Percentiles rank a stretch among this genome's conserved stretches.
These are phyloP conservation scores for Myotis davidii DNA, from an alignment of 2,113 vertebrate genomes.

Conservation along the genomic window DNA sequence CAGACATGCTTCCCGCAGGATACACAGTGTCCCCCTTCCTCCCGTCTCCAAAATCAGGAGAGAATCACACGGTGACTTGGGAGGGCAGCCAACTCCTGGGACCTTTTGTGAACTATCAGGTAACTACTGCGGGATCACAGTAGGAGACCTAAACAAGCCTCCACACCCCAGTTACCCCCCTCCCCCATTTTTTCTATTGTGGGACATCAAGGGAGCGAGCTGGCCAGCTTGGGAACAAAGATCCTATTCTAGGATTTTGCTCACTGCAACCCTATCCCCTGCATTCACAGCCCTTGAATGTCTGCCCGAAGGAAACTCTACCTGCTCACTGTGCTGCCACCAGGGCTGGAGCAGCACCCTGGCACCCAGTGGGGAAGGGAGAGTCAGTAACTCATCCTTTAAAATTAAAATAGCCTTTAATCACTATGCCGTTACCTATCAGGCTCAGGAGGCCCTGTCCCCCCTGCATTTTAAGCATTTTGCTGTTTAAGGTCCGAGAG, in stretches of 20 bases:
- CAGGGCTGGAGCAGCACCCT: conserved; percentile 22
- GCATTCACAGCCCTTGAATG: conserved; percentile 46
- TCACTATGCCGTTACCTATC: conserved; percentile 50
- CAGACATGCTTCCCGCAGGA: conserved; percentile 44
- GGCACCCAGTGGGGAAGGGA: not conserved
- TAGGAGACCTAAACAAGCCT: conserved; percentile 28
- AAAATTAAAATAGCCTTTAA: conserved; percentile 55
- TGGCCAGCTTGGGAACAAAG: conserved; percentile 74
- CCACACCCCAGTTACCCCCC: not conserved
- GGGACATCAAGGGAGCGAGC: conserved; percentile 74
- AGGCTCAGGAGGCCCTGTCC: conserved; percentile 48
- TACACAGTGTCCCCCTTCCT: conserved; percentile 45
- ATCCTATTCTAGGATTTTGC: conserved; percentile 80
- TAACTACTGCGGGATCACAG: conserved; percentile 40
- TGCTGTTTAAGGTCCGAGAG: conserved; percentile 75
- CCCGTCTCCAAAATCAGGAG: not conserved
- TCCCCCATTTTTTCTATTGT: conserved; percentile 38
- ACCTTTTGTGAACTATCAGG: conserved; percentile 32
- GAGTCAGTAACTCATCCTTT: conserved; percentile 50
- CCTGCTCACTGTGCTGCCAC: conserved; percentile 56
- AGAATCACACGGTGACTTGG: conserved; percentile 70
- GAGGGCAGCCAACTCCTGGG: conserved; percentile 55
- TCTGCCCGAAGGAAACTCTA: conserved; percentile 67
- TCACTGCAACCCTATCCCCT: conserved; percentile 70
- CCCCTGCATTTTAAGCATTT: conserved; percentile 59